Conservation (phyloP, 1,140 invertebrate genomes). For the Spodoptera frugiperda region DNA sequence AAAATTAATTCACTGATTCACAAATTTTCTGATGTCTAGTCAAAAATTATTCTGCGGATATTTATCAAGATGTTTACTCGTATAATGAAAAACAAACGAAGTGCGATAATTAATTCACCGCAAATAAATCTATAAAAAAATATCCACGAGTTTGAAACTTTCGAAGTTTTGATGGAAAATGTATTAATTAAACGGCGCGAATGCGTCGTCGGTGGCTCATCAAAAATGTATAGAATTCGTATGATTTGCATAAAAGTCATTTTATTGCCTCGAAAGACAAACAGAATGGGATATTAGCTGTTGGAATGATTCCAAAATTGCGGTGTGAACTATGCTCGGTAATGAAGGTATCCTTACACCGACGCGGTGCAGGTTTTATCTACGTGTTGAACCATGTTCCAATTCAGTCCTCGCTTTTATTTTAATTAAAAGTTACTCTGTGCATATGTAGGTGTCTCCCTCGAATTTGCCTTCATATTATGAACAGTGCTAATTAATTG, state of each 20-base stretch:
- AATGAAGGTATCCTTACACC: slow-evolving; percentile 30
- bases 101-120: slow-evolving; percentile 23
- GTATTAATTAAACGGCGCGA: slow-evolving; percentile 87
- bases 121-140: slow-evolving; percentile 49
- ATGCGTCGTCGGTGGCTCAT: slow-evolving; percentile 86
- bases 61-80: background rate
- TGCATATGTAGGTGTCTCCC: background rate
- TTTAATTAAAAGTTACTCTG: slow-evolving; percentile 32
- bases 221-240: slow-evolving; percentile 86
- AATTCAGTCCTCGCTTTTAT: slow-evolving; percentile 28
- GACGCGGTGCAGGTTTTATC: slow-evolving; percentile 15
- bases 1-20: too few relatives aligned
- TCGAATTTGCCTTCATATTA: slow-evolving; percentile 3
- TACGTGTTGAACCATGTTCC: slow-evolving; percentile 25
- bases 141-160: slow-evolving; percentile 62
- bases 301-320: slow-evolving; percentile 77
- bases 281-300: slow-evolving; percentile 84
- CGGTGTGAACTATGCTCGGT: slow-evolving; percentile 53
- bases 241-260: slow-evolving; percentile 86
- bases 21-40: too few relatives aligned
- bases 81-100: slow-evolving; percentile 24
- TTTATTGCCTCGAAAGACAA: slow-evolving; percentile 85
- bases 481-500: slow-evolving; percentile 24
- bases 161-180: slow-evolving; percentile 81
- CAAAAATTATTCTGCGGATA: too few relatives aligned